These are phyloP conservation scores for Onychomys torridus DNA, from an alignment of 2,797 vertebrate species.

Conservation along the genomic window DNA sequence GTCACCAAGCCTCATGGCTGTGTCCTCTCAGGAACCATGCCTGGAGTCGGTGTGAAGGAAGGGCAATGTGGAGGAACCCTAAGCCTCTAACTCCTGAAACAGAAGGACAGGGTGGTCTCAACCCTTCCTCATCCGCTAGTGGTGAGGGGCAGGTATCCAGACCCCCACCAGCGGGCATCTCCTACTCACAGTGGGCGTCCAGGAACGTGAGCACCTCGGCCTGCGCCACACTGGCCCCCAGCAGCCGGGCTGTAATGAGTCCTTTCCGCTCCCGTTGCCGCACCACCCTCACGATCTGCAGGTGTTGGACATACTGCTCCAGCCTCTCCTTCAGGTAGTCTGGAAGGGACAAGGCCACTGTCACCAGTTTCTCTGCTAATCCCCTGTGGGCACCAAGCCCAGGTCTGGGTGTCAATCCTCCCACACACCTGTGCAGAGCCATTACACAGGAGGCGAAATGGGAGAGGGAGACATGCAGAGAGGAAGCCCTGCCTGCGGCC, in stretches of 20 bases:
- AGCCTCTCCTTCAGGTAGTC: slow-evolving; percentile 92
- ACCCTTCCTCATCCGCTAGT: not conserved
- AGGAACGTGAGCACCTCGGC: slow-evolving; percentile 97
- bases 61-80: not conserved
- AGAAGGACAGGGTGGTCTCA: not conserved
- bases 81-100: not conserved
- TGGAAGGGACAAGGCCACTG: slow-evolving; percentile 80
- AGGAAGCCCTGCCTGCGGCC: not conserved
- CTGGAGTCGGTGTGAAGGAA: not conserved
- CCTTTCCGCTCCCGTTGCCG: slow-evolving; percentile 96
- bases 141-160: not conserved
- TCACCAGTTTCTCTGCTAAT: not conserved
- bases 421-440: not conserved
- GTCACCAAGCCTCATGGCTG: not conserved
- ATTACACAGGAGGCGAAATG: not conserved
- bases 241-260: slow-evolving; percentile 94
- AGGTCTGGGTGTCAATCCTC: not conserved
- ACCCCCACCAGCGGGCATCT: not conserved
- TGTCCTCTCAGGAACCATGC: not conserved
- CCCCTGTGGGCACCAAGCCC: not conserved
- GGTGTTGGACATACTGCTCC: slow-evolving; percentile 90
- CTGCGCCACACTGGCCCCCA: slow-evolving; percentile 94
- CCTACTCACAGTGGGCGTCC: slow-evolving; percentile 96
- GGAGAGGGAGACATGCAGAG: not conserved
- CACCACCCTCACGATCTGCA: slow-evolving; percentile 94